Evolutionary conservation across 2,888 invertebrate genomes (phyloP).

Genomic region (Helleia helle): DNA sequence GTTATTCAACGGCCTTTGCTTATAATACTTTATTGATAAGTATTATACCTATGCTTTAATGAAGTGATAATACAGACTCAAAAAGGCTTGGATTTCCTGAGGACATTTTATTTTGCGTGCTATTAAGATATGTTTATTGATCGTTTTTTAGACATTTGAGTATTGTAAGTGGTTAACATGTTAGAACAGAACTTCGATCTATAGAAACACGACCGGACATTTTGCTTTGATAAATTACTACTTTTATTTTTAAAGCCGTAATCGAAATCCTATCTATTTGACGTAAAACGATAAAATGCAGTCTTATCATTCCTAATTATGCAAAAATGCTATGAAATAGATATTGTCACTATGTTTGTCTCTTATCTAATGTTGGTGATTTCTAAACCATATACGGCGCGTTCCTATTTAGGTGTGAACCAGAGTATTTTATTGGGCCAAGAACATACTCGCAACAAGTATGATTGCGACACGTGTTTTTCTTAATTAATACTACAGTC

Average conservation of each 20-base stretch:
- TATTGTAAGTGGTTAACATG: too few species aligned
- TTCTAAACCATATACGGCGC: neutral
- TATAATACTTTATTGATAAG: too few species aligned
- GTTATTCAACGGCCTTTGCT: too few species aligned
- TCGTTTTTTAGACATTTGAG: too few species aligned
- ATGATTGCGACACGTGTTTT: constrained; percentile 2
- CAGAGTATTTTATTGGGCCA: constrained; percentile 8
- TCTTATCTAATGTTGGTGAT: neutral
- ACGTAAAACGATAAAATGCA: constrained; percentile 1
- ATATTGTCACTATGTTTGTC: neutral
- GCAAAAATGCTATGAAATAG: neutral
- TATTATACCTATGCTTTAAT: too few species aligned
- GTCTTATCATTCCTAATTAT: neutral
- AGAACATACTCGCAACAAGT: constrained; percentile 3
- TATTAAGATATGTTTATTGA: too few species aligned
- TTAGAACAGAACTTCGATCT: too few species aligned
- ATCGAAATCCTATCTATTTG: neutral
- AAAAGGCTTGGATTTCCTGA: too few species aligned
- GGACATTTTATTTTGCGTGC: too few species aligned
- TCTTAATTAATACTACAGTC: neutral
- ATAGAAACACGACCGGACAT: too few species aligned
- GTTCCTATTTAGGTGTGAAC: constrained; percentile 2
- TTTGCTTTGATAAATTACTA: too few species aligned
- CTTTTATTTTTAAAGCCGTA: neutral
- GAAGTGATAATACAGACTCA: too few species aligned